Base-by-base conservation (phyloP, 2,797 vertebrate genomes). In the Cheirogaleus major region DNA sequence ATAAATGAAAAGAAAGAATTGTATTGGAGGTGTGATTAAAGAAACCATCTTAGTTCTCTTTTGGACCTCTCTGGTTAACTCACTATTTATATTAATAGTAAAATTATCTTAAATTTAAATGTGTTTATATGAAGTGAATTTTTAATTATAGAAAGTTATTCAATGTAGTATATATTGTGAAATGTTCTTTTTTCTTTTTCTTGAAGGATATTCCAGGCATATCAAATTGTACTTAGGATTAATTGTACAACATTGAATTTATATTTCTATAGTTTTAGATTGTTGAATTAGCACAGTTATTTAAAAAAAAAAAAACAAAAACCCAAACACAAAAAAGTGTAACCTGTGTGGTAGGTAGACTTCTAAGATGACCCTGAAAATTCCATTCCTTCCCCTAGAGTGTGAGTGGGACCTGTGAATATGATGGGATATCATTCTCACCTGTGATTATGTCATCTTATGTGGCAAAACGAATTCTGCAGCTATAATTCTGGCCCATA, bases 251-350 rank as follows among this genome's bases (percentile, higher is more conserved):
- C 48, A 25, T 48, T 72, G 22, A 70, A 67, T 65, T 92, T 81
- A 3, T 35, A 59, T 94, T 93, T 92, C 50, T 63, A 35, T 10
- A 38, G 2, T 95, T 95, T 92, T 90, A 69, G 41, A 87, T 61
- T 84, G 8, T 76, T 78, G 30, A 84, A 2, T 79, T 41, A 72
- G 27, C 35, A 81, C 5, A 22, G 20, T 1, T 1, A 73, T 5
- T 69, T 79, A 8, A 27, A 41, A n/a, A 75, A 20, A 38, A 23
- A 69, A 8, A 20, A 67, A n/a, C 63, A 65, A 17, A 35, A 50
- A 52, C 63, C 32, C 17, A 65, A n/a, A n/a, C 7, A 1, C 32
- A 43, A n/a, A 20, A 50, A 8, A 7, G 0, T 12, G 3, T 80
- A 48, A 45, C 1, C 15, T 13, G 2, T 87, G 5, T 65, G 17